These are phyloP conservation scores for Eilema sororculum DNA, from an alignment of 2,888 invertebrate species.

Conservation along the genomic window DNA sequence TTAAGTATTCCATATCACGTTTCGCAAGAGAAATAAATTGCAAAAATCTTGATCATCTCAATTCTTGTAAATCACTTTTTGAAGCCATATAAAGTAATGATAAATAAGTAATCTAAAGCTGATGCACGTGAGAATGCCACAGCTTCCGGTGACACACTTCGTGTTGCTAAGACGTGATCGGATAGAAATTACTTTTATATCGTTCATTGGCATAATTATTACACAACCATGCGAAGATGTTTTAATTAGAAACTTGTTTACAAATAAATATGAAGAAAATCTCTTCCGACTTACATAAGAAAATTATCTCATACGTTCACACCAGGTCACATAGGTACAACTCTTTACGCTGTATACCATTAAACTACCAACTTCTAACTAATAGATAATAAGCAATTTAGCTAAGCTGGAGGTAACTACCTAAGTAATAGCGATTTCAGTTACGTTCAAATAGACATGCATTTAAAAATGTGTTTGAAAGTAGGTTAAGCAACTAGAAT, in stretches of 20 bases:
- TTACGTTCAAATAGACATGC: no score
- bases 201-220: slow-evolving; percentile 19
- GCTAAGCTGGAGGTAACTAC: no score
- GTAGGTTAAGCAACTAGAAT: no score
- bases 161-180: slow-evolving; percentile 21
- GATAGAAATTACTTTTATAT: slow-evolving; percentile 27
- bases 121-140: slow-evolving; percentile 68
- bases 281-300: not conserved
- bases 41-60: slow-evolving; percentile 6
- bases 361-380: no score
- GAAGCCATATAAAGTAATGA: slow-evolving; percentile 36
- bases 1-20: not conserved
- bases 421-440: no score
- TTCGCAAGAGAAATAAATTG: not conserved
- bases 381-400: no score
- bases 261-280: not conserved
- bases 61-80: slow-evolving; percentile 27
- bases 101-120: slow-evolving; percentile 46
- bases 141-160: slow-evolving; percentile 55
- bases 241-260: slow-evolving; percentile 2
- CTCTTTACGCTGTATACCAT: not conserved
- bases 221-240: not conserved
- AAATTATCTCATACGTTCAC: no score
- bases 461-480: no score
- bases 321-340: not conserved